Conservation (phyloP, 2,113 vertebrate species). For the Pterocles orientalis region DNA sequence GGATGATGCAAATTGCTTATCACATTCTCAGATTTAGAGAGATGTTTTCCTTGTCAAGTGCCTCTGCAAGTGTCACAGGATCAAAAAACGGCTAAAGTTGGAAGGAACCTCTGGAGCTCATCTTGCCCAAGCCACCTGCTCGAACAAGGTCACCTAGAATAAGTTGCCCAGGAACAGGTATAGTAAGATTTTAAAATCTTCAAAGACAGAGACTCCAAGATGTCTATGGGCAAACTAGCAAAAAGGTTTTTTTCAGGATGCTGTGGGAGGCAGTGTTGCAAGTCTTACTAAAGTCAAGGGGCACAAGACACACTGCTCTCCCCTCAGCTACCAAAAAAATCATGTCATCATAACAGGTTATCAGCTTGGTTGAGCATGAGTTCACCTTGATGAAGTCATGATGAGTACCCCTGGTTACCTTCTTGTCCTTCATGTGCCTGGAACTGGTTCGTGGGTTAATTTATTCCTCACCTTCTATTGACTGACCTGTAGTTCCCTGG, state of each 20-base stretch:
- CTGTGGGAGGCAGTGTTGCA: background rate
- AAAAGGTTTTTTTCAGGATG: background rate
- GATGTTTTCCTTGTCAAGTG: rapidly evolving
- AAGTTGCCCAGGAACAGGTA: rapidly evolving
- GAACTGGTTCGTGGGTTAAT: background rate
- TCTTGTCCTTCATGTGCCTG: background rate
- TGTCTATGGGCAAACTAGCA: background rate
- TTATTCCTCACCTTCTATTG: background rate
- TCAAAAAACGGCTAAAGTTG: background rate
- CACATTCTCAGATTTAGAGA: background rate
- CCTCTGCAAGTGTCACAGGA: background rate
- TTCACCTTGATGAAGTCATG: background rate
- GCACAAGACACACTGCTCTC: background rate
- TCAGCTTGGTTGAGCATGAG: background rate
- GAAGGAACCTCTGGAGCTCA: background rate
- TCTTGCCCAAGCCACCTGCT: background rate
- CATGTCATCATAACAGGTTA: background rate
- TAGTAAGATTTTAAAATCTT: background rate
- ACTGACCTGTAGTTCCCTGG: background rate
- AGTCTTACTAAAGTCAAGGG: background rate
- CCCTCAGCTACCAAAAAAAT: background rate
- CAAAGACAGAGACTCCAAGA: background rate
- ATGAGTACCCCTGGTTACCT: background rate
- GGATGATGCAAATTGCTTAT: background rate
- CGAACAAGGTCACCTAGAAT: background rate